Evolutionary conservation across 1,140 invertebrate genomes (phyloP).

Genomic region (Rhopalosiphum padi): DNA sequence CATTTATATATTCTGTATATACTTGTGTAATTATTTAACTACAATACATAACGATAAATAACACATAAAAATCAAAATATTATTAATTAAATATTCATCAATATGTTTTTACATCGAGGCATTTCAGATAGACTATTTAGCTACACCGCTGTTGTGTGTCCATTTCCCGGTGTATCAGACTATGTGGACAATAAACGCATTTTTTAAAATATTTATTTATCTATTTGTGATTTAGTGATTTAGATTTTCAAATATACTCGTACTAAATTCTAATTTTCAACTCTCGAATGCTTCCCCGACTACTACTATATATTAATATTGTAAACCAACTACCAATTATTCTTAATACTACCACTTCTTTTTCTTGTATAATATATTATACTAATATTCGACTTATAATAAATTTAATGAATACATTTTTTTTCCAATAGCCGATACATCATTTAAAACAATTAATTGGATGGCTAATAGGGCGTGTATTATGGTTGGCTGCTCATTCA

Average conservation of each 20-base stretch:
- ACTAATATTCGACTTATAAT: not conserved
- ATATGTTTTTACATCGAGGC: not conserved
- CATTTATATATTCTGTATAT: not conserved
- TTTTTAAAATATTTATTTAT: not conserved
- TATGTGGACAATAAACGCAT: not conserved
- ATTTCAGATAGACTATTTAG: not conserved
- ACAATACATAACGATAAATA: not conserved
- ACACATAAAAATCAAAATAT: not conserved
- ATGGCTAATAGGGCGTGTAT: conserved; percentile 25
- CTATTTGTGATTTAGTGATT: not conserved
- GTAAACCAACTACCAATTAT: not conserved
- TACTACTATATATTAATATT: not conserved
- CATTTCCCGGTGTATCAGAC: not conserved
- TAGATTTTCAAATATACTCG: not conserved
- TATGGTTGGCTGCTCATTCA: conserved; percentile 30
- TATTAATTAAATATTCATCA: not conserved
- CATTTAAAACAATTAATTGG: conserved; percentile 33
- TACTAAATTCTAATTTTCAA: not conserved
- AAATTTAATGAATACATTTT: not conserved
- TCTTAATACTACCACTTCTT: not conserved
- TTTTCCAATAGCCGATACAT: conserved; percentile 25
- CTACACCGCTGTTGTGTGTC: not conserved
- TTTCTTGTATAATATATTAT: not conserved
- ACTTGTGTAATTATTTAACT: not conserved
- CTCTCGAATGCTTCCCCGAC: not conserved